These are phyloP conservation scores for Zophobas atratus DNA, from an alignment of 1,140 invertebrate species.

Conservation along the genomic window DNA sequence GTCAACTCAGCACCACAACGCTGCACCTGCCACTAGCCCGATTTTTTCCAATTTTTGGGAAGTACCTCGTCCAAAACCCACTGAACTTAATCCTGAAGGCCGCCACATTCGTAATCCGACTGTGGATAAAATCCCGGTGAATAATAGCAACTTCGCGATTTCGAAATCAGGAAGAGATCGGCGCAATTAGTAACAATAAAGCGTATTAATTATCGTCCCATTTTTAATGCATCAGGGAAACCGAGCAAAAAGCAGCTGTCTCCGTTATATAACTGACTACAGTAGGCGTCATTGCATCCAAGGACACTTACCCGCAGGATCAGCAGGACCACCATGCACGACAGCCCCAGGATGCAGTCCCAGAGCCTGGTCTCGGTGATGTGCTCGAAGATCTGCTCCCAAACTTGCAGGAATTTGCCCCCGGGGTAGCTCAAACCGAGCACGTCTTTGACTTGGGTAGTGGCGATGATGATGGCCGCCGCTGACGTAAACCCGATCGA, in stretches of 20 bases:
- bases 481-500: constrained; percentile 93
- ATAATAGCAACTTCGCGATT: not conserved
- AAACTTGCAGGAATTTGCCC: constrained; percentile 77
- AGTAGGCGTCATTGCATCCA: not conserved
- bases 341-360: constrained; percentile 78
- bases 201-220: too few relatives aligned
- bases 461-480: constrained; percentile 90
- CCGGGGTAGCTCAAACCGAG: constrained; percentile 79
- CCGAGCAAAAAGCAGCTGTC: not conserved
- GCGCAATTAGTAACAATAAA: not conserved
- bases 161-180: not conserved
- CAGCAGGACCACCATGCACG: constrained; percentile 78
- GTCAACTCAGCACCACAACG: too few relatives aligned
- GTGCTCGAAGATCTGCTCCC: constrained; percentile 76
- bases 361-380: constrained; percentile 78
- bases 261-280: not conserved
- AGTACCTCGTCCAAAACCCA: constrained; percentile 71
- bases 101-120: too few relatives aligned
- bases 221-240: too few relatives aligned
- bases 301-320: constrained; percentile 74
- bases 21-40: too few relatives aligned
- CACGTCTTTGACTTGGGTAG: constrained; percentile 88
- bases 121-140: too few relatives aligned
- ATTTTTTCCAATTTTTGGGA: too few relatives aligned
- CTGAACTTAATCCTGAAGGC: not conserved